Evolutionary conservation across 1,140 invertebrate species (phyloP).

Genomic region (Mercenaria mercenaria): DNA sequence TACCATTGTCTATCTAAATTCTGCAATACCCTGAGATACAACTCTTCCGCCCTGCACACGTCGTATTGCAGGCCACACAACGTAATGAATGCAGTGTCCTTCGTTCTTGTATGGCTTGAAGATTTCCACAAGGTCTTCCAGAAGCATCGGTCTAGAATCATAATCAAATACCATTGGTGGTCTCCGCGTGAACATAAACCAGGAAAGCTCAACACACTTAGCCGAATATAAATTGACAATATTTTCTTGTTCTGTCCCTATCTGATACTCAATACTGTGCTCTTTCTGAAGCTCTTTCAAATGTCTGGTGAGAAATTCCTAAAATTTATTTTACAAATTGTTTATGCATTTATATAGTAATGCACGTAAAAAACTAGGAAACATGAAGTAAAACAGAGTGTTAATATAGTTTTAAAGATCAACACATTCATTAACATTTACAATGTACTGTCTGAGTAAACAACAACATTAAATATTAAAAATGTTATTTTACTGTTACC

Average conservation of each 20-base stretch:
- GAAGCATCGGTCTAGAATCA: conserved; percentile 24
- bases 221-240: not conserved
- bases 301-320: not conserved
- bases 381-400: too few relatives aligned
- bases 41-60: not conserved
- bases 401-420: too few relatives aligned
- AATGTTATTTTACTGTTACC: too few relatives aligned
- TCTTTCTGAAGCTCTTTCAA: not conserved
- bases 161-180: conserved; percentile 29
- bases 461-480: too few relatives aligned
- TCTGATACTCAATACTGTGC: not conserved
- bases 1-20: not conserved
- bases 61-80: conserved; percentile 28
- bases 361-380: too few relatives aligned
- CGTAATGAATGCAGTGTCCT: conserved; percentile 6
- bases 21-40: conserved; percentile 9
- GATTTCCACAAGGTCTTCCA: not conserved
- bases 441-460: too few relatives aligned
- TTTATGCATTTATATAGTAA: too few relatives aligned
- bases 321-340: too few relatives aligned
- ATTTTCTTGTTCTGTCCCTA: not conserved
- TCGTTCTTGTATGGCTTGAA: conserved; percentile 21
- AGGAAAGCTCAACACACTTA: conserved; percentile 21
- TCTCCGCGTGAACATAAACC: conserved; percentile 8
- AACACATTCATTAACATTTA: too few relatives aligned